Evolutionary conservation across 1,140 invertebrate species (phyloP), one percentile per base, ranked within the genome.

Genomic region (Papilio glaucus): DNA sequence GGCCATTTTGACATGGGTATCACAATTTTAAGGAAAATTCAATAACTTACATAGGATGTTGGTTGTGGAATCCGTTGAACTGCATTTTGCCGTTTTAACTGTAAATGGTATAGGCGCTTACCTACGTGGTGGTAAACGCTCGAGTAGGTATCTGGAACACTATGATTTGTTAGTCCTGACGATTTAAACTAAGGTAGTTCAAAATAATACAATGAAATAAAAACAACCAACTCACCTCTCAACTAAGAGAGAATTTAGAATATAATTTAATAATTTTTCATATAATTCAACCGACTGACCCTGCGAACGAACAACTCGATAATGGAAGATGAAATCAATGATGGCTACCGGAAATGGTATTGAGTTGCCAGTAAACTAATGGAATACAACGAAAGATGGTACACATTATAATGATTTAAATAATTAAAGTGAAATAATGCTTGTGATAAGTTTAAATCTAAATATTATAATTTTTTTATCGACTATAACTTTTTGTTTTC

Each of bases 221-320:
- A 42, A 69, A 76, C 73, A 76, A 72, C 53, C 6, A 71, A 85
- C 85, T 89, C 80, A 93, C 91, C 92, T 93, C 92, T 93, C 91
- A 80, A 86, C 74, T 84, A 81, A 85, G 88, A 90, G 92, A 93
- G 92, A 92, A 88, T 92, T 85, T 88, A 65, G 81, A 85, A 82
- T 33, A 37, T 9, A 84, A 76, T 83, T 83, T 85, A 76, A 77
- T 77, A 78, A 73, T 85, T 88, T 82, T 79, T 87, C 91, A 93
- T 92, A 88, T 86, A 91, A 89, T 77, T 75, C 76, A 80, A 85
- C 89, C 82, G 85, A 86, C 91, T 91, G 89, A 93, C 93, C 93
- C 93, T 92, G 93, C 88, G 93, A 93, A 93, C 92, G 94, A 94
- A 94, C 94, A 94, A 94, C 93, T 94, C 93, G 90, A 91, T 93